phyloP scores from a whole-genome alignment of 2,797 vertebrate genomes.

The Sternarchorhynchus goeldii region DNA sequence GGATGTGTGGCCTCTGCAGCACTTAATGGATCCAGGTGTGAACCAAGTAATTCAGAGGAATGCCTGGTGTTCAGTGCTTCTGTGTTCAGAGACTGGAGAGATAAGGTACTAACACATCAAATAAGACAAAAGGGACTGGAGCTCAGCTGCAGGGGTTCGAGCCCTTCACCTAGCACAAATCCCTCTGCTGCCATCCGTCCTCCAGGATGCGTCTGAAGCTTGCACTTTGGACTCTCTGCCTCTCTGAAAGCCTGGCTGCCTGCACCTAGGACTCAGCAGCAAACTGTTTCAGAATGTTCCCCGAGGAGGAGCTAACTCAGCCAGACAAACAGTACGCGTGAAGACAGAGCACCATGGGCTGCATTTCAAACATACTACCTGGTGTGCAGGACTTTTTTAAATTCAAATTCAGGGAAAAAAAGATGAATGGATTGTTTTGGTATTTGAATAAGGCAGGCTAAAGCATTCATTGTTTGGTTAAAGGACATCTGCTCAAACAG shows the following conservation, averaged over 20 bases:
- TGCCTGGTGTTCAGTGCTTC: too few relatives aligned
- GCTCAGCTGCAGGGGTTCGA: too few relatives aligned
- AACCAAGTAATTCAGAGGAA: too few relatives aligned
- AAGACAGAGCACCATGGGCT: slow-evolving; percentile 16
- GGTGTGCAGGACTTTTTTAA: slow-evolving; percentile 10
- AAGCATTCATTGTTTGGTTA: slow-evolving; percentile 38
- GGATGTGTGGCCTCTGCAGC: too few relatives aligned
- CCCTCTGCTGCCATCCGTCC: too few relatives aligned
- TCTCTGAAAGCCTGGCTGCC: background rate
- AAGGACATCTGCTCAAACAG: slow-evolving; percentile 9
- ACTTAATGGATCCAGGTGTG: too few relatives aligned
- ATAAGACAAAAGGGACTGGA: too few relatives aligned
- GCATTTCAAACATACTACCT: slow-evolving; percentile 37
- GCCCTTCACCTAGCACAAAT: too few relatives aligned
- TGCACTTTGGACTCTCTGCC: background rate
- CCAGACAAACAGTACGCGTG: slow-evolving; percentile 34
- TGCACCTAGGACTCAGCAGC: background rate
- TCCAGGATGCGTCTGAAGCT: too few relatives aligned
- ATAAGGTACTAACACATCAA: too few relatives aligned
- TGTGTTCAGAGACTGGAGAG: too few relatives aligned
- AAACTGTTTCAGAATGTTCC: slow-evolving; percentile 26
- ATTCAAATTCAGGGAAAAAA: slow-evolving; percentile 21
- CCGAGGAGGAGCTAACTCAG: slow-evolving; percentile 16
- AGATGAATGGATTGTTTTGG: slow-evolving; percentile 26
- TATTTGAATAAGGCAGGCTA: slow-evolving; percentile 9